Base-by-base conservation (phyloP, 1,140 invertebrate species). In the Drosophila bocqueti region DNA sequence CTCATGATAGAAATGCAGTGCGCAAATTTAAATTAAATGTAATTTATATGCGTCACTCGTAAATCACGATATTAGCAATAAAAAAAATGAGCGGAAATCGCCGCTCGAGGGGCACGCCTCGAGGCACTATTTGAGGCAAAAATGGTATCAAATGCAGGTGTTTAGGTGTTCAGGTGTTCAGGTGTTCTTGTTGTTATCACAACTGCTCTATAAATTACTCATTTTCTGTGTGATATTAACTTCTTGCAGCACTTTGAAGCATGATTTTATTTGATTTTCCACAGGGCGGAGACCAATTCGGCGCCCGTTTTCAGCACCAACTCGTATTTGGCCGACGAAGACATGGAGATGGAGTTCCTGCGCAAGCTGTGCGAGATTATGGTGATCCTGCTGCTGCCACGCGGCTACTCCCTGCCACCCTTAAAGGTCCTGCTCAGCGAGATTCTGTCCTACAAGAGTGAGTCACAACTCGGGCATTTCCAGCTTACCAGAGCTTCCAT, bases 361-460 rank as follows among this genome's bases (percentile, higher is more conserved):
- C 94, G 97, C 65, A 96, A 96, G 91, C 93, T 98, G 7, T 96
- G 96, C 82, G 97, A 98, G 93, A 94, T 97, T 3, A 95, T 97
- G 36, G 95, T 98, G 26, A 95, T 97, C 92, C 95, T 96, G 81
- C 93, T 98, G 64, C 94, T 98, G 84, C 97, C 97, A 36, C 94
- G 95, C 62, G 95, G 96, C 84, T 98, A 98, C 90, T 96, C 95
- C 4, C 93, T 97, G 67, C 94, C 95, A 6, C 96, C 96, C 42
- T 93, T 96, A 1, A 96, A 96, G 77, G 96, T 96, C 93, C 93
- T 98, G 61, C 92, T 98, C 38, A 94, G 96, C 77, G 97, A 98
- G 94, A 95, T 98, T 63, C 92, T 98, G 45, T 95, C 97, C 43
- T 97, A 96, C 81, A 96, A 96, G 95, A 96, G 97, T 98, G 94